Percentiles rank a stretch among this genome's conserved stretches.
These are phyloP conservation scores for Encarsia formosa DNA, from an alignment of 2,888 invertebrate genomes.

Conservation along the genomic window DNA sequence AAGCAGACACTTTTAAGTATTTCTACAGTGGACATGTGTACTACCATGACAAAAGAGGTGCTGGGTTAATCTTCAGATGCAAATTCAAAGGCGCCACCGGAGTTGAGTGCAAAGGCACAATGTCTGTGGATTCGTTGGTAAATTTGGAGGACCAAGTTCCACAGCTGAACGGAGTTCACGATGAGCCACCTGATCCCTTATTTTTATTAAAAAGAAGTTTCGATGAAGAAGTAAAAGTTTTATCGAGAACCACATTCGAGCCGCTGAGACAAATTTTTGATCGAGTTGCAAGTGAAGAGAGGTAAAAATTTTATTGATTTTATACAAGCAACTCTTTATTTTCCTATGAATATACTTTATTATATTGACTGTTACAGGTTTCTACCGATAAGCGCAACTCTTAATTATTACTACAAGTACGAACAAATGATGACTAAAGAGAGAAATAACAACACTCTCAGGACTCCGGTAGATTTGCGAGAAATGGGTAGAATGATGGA, in stretches of 20 bases:
- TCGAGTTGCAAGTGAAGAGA: no score
- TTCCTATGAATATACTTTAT: no score
- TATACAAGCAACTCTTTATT: no score
- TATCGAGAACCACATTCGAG: background rate
- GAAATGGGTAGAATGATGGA: background rate
- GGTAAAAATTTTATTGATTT: no score
- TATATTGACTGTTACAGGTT: no score
- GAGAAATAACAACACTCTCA: background rate
- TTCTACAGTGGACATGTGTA: background rate
- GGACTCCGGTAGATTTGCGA: background rate
- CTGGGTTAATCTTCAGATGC: background rate
- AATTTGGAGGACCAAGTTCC: background rate
- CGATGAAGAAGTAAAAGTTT: background rate
- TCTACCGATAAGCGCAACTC: no score
- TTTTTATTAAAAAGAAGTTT: background rate
- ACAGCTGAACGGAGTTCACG: background rate
- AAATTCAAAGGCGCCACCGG: background rate
- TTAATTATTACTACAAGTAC: background rate
- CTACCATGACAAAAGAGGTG: background rate
- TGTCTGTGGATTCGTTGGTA: background rate
- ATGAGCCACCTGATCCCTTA: background rate
- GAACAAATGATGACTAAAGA: background rate
- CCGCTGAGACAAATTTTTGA: no score
- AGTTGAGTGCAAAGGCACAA: no score
- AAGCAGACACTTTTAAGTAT: background rate